phyloP scores from a whole-genome alignment of 2,797 vertebrate genomes.

The Coregonus sp. region DNA sequence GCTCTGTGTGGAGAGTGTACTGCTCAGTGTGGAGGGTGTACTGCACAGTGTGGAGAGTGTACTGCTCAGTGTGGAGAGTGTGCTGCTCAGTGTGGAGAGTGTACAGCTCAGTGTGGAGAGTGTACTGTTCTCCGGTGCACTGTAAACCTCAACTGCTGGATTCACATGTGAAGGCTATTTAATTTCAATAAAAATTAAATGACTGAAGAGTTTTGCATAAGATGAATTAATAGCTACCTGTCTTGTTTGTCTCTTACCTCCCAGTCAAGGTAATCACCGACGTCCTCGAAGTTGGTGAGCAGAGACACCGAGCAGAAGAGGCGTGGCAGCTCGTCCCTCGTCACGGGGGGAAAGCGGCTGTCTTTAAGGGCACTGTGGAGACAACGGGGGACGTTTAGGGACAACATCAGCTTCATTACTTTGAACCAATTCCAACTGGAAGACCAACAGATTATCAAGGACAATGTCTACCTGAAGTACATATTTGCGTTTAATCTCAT shows the following conservation, averaged over 20 bases:
- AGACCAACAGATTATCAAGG: not conserved
- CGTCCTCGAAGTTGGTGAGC: slow-evolving; percentile 99
- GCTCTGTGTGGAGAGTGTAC: not conserved
- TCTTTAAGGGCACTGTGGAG: slow-evolving; percentile 99
- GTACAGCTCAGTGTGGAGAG: not conserved
- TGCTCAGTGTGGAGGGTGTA: not conserved
- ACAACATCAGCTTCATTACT: not conserved
- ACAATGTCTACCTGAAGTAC: not conserved
- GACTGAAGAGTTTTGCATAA: not conserved
- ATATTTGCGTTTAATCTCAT: not conserved
- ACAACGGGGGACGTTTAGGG: slow-evolving; percentile 29
- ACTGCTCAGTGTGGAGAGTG: not conserved
- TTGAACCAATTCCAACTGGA: not conserved
- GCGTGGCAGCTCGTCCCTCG: slow-evolving; percentile 99
- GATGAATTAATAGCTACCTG: not conserved
- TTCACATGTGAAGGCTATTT: slow-evolving; percentile 1
- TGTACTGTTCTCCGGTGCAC: not conserved
- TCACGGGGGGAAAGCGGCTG: slow-evolving; percentile 99
- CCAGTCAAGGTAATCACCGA: slow-evolving; percentile 99
- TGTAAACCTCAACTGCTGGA: not conserved
- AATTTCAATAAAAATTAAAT: not conserved
- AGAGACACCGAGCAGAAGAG: slow-evolving; percentile 99
- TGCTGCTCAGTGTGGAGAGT: not conserved
- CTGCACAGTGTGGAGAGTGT: not conserved
- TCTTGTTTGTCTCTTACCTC: slow-evolving; percentile 83